A percentile compares a stretch with the other conserved stretches of the same genome.
Evolutionary conservation across 2,888 invertebrate genomes (phyloP).

Genomic region (Microchrysa polita): DNA sequence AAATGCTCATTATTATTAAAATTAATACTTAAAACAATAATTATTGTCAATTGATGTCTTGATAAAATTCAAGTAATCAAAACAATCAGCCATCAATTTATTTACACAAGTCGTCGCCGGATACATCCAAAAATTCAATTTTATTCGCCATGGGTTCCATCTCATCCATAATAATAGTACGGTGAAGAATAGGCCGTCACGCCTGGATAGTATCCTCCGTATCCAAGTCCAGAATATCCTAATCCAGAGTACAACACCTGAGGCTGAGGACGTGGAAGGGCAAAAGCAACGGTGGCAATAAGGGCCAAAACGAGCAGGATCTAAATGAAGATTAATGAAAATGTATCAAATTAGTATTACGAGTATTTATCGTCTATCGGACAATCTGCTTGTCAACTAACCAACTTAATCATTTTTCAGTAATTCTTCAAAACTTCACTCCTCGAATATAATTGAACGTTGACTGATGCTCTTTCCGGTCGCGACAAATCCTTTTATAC

Average conservation of each 20-base stretch:
- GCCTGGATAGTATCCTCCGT: neutral
- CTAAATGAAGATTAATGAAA: too few species aligned
- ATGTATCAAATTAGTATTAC: too few species aligned
- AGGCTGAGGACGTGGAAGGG: slow-evolving; percentile 9
- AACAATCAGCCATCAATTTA: too few species aligned
- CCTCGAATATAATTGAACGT: too few species aligned
- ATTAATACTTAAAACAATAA: too few species aligned
- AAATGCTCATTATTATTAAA: too few species aligned
- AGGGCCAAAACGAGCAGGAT: slow-evolving; percentile 34
- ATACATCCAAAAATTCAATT: too few species aligned
- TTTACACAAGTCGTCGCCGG: too few species aligned
- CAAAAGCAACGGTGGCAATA: slow-evolving; percentile 22
- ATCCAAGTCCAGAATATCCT: neutral
- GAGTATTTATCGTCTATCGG: too few species aligned
- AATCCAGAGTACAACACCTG: slow-evolving; percentile 22
- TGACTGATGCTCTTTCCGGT: neutral
- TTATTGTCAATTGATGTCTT: too few species aligned
- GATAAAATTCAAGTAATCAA: too few species aligned
- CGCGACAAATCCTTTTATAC: neutral
- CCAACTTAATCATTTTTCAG: slow-evolving; percentile 17
- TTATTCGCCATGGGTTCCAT: too few species aligned
- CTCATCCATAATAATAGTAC: neutral
- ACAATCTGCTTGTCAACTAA: slow-evolving; percentile 17
- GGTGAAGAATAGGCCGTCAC: slow-evolving; percentile 31
- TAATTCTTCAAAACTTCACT: neutral